Base-by-base conservation (phyloP, 92 coral and sea anemone genomes). In the Zoanthus gigantus region DNA sequence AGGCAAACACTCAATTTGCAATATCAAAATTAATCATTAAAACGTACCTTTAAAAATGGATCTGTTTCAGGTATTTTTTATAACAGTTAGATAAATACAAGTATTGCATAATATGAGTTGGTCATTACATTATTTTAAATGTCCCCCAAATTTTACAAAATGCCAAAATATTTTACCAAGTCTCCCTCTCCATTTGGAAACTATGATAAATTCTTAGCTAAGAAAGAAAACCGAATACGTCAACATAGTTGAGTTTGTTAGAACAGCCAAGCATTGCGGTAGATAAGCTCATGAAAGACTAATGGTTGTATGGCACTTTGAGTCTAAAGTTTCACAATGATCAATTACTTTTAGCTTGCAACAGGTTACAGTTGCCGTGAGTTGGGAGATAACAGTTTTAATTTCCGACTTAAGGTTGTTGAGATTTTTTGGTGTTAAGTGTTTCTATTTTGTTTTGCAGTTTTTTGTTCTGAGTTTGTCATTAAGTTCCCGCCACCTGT, bases 321-420 rank as follows among this genome's bases (percentile, higher is more conserved):
- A 66, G 3, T 81, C 74, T 81, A 45, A 81, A 47, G 31, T 81
- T 81, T 44, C 85, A 67, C 63, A 47, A 61, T 23, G 17, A 34
- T 5, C 44, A 81, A 63, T 71, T 45, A 77, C 13, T 28, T 11
- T 15, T 50, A 15, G 45, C 53, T 71, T 46, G 75, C 3, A 50
- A 47, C 57, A 81, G 61, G 45, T 66, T 66, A 81, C 11, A 81
- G 23, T 11, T 65, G 32, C 17, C 15, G 57, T 15, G 42, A 12
- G n/a, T 60, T 34, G 34, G 60, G 29, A 61, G 84, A 63, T 76
- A 76, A 32, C 81, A 9, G 44, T 4, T 79, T 10, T 79, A 31
- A 44, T 63, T 79, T 79, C 84, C 84, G 84, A 60, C 61, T 18
- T 15, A 61, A 44, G 12, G 84, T 11, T 54, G 16, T 34, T 13